These are phyloP conservation scores for Chaetodon trifascialis DNA, from an alignment of 2,113 vertebrate genomes.

Conservation along the genomic window DNA sequence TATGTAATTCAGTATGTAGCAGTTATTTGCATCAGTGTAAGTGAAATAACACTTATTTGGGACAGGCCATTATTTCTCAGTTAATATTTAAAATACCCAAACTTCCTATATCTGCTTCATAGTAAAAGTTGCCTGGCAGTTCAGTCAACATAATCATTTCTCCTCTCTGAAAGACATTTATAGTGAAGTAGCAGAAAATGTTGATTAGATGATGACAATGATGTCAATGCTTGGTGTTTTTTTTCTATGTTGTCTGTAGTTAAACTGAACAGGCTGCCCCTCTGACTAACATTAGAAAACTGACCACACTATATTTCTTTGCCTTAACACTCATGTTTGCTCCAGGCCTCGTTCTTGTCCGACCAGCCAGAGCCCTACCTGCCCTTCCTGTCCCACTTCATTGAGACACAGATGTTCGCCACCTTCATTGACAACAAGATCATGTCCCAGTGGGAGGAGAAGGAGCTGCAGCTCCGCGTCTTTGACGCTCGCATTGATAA, in stretches of 20 bases:
- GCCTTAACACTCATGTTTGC: background rate
- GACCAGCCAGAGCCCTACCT: slow-evolving; percentile 95
- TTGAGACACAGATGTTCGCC: slow-evolving; percentile 97
- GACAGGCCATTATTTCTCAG: background rate
- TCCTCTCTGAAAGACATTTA: background rate
- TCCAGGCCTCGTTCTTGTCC: slow-evolving; percentile 93
- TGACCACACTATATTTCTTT: background rate
- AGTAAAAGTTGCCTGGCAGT: background rate
- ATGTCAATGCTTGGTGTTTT: background rate
- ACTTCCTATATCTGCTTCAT: background rate
- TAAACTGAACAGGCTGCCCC: background rate
- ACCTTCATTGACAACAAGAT: slow-evolving; percentile 97
- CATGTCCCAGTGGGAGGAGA: slow-evolving; percentile 95
- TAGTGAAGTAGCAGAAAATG: background rate
- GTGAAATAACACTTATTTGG: background rate
- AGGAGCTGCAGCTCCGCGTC: slow-evolving; percentile 91
- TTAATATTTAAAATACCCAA: background rate
- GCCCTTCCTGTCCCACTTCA: slow-evolving; percentile 95
- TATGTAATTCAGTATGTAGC: too few relatives aligned
- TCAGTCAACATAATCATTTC: background rate
- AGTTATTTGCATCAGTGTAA: background rate
- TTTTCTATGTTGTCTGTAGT: background rate
- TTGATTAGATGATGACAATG: background rate
- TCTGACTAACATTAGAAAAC: background rate
- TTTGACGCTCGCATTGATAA: slow-evolving; percentile 93